Percentiles rank a stretch among this genome's conserved stretches.
phyloP scores from a whole-genome alignment of 2,113 vertebrate genomes.

The Noctilio leporinus region DNA sequence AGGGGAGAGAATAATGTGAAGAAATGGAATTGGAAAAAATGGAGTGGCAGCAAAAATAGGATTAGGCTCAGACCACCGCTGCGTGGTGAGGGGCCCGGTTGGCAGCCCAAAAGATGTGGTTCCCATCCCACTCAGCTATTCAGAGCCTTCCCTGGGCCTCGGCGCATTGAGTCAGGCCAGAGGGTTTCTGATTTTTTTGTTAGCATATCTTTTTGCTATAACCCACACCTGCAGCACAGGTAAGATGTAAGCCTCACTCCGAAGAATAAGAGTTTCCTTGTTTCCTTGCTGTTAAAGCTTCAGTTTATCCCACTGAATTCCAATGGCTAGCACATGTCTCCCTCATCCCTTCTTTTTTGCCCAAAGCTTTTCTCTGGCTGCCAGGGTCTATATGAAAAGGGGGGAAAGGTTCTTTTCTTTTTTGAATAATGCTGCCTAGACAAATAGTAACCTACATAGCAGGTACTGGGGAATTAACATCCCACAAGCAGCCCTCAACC shows the following conservation, averaged over 20 bases:
- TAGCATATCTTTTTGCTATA: background rate
- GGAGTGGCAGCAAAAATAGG: background rate
- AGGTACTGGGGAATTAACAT: background rate
- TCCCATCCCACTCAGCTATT: fast-evolving
- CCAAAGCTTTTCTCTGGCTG: background rate
- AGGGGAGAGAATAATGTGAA: background rate
- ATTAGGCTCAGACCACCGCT: background rate
- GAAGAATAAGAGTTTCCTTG: background rate
- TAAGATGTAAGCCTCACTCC: background rate
- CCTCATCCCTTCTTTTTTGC: background rate
- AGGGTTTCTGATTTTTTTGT: background rate
- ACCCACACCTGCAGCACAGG: background rate
- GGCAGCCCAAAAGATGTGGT: background rate
- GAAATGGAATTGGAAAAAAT: slow-evolving; percentile 8
- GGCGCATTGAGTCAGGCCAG: background rate
- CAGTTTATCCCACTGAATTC: background rate
- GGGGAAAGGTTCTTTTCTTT: background rate
- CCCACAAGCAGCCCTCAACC: background rate
- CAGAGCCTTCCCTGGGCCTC: background rate
- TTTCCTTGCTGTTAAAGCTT: background rate
- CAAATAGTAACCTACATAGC: background rate
- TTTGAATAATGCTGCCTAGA: background rate
- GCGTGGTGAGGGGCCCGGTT: background rate
- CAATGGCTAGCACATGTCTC: background rate
- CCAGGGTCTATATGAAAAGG: background rate